Conservation (phyloP, 92 coral and sea anemone species). For the Bergia puertoricense region DNA sequence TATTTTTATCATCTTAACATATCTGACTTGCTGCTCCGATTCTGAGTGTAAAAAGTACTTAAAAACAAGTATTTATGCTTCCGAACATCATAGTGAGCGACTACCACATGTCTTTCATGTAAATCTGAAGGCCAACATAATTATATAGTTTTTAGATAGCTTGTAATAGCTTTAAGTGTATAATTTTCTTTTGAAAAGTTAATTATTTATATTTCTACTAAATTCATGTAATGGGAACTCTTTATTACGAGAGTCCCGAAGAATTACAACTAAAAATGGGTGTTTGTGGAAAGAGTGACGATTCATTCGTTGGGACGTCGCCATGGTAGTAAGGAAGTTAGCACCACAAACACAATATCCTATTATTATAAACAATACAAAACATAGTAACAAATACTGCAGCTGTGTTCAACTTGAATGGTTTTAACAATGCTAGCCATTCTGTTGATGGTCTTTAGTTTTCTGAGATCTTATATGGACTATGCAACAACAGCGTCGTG, state of each 20-base stretch:
- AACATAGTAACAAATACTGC: neutral
- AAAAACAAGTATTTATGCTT: neutral
- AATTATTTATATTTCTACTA: slow-evolving; percentile 9
- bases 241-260: neutral
- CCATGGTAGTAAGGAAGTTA: neutral
- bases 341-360: slow-evolving; percentile 1
- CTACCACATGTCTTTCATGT: neutral
- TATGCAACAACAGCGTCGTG: too few species aligned
- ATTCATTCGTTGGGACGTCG: neutral
- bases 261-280: neutral
- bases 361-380: neutral
- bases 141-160: neutral
- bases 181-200: neutral
- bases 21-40: neutral
- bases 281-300: slow-evolving; percentile 23
- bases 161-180: neutral
- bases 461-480: too few species aligned
- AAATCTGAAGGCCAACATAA: neutral
- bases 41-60: neutral
- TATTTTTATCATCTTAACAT: slow-evolving; percentile 4
- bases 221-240: neutral
- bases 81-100: neutral
- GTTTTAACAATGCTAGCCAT: too few species aligned
- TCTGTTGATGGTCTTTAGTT: too few species aligned
- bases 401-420: neutral